phyloP scores from a whole-genome alignment of 2,888 invertebrate species.

The Papilio gigon region DNA sequence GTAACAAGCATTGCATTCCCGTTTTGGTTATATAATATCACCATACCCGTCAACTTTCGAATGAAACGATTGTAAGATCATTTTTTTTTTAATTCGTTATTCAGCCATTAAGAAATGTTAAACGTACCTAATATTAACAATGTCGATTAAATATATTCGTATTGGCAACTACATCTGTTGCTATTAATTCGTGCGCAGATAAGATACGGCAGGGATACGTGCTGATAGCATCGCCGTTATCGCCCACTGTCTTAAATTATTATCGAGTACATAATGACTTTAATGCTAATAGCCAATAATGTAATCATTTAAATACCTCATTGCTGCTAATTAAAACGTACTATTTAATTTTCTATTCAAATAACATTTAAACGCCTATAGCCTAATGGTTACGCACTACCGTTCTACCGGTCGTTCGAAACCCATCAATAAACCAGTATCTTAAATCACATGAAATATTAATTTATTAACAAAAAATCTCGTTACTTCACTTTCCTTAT shows the following conservation, averaged over 20 bases:
- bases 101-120: background rate
- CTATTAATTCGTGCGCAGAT: conserved; percentile 63
- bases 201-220: conserved; percentile 56
- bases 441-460: too few species aligned
- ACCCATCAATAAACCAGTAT: too few species aligned
- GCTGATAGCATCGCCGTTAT: conserved; percentile 56
- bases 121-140: background rate
- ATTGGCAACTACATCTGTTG: conserved; percentile 49
- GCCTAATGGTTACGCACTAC: too few species aligned
- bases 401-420: too few species aligned
- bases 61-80: too few species aligned
- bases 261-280: conserved; percentile 36
- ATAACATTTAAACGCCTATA: too few species aligned
- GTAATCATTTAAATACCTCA: background rate
- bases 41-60: too few species aligned
- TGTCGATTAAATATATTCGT: conserved; percentile 33
- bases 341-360: background rate
- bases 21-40: too few species aligned
- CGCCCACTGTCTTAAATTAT: conserved; percentile 48
- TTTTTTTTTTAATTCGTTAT: too few species aligned
- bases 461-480: too few species aligned
- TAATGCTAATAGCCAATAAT: conserved; percentile 30
- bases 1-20: too few species aligned
- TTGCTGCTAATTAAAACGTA: background rate
- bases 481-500: too few species aligned